Percentiles rank a stretch among this genome's conserved stretches.
Evolutionary conservation across 2,888 invertebrate species (phyloP).

Genomic region (Penaeus monodon): DNA sequence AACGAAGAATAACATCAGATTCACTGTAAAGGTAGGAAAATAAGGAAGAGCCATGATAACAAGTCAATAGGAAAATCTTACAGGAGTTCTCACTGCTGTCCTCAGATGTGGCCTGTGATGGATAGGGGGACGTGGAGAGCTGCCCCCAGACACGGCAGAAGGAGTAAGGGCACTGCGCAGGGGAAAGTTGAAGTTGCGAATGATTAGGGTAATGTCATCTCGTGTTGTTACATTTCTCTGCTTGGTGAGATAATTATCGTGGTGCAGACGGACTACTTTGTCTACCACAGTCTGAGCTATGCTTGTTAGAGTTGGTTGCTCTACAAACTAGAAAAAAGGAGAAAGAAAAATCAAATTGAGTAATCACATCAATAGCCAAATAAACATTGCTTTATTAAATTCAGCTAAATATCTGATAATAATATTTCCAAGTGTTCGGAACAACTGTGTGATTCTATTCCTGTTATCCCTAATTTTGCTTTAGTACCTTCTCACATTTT

Average conservation of each 20-base stretch:
- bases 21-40: too few relatives aligned
- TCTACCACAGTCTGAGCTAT: conserved; percentile 90
- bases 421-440: too few relatives aligned
- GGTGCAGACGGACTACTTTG: conserved; percentile 85
- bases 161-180: conserved; percentile 71
- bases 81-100: too few relatives aligned
- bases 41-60: too few relatives aligned
- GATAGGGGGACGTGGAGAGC: conserved; percentile 43
- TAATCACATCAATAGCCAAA: too few relatives aligned
- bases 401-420: too few relatives aligned
- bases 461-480: too few relatives aligned
- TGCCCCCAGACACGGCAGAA: conserved; percentile 34
- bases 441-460: too few relatives aligned
- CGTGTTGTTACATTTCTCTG: conserved; percentile 73
- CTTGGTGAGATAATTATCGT: conserved; percentile 79
- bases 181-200: conserved; percentile 87
- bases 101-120: conserved; percentile 29
- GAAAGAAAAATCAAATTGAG: not conserved
- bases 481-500: too few relatives aligned
- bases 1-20: too few relatives aligned
- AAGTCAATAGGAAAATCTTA: too few relatives aligned
- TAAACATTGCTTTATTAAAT: too few relatives aligned
- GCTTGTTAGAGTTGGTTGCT: conserved; percentile 82
- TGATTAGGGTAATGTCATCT: conserved; percentile 86
- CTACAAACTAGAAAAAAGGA: conserved; percentile 75